A percentile compares a stretch with the other conserved stretches of the same genome.
These are phyloP conservation scores for Parelbella ahira DNA, from an alignment of 2,888 invertebrate genomes.

Conservation along the genomic window DNA sequence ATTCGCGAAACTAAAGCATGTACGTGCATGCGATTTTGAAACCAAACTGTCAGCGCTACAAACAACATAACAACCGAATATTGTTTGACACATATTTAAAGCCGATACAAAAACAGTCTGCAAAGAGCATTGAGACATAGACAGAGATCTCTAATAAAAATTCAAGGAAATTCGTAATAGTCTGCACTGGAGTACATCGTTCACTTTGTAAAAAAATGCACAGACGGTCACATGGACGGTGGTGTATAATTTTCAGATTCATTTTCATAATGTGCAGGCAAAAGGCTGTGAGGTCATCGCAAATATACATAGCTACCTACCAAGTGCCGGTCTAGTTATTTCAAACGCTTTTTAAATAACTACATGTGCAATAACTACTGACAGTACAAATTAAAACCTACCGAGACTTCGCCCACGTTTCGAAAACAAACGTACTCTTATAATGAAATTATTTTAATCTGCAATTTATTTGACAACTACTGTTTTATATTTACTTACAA, in stretches of 20 bases:
- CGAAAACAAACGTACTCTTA: constrained; percentile 1
- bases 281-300: constrained; percentile 63
- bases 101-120: constrained; percentile 11
- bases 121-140: constrained; percentile 47
- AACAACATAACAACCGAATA: constrained; percentile 10
- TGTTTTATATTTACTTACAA: too few species aligned
- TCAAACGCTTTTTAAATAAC: constrained; percentile 6
- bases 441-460: constrained; percentile 5
- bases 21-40: constrained; percentile 36
- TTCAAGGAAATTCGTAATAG: constrained; percentile 76
- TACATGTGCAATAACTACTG: constrained; percentile 7
- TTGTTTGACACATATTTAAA: constrained; percentile 15
- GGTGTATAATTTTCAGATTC: constrained; percentile 74
- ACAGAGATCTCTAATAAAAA: constrained; percentile 66
- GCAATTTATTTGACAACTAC: constrained; percentile 6
- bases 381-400: constrained; percentile 1
- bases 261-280: constrained; percentile 76
- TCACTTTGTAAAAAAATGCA: constrained; percentile 74
- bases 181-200: constrained; percentile 74
- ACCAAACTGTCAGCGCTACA: constrained; percentile 31
- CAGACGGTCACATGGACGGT: constrained; percentile 58
- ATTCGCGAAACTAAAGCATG: constrained; percentile 37
- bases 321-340: constrained; percentile 2
- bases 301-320: constrained; percentile 30
- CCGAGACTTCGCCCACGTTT: constrained; percentile 8